phyloP scores from a whole-genome alignment of 2,888 invertebrate genomes.

The Fragum sueziense region DNA sequence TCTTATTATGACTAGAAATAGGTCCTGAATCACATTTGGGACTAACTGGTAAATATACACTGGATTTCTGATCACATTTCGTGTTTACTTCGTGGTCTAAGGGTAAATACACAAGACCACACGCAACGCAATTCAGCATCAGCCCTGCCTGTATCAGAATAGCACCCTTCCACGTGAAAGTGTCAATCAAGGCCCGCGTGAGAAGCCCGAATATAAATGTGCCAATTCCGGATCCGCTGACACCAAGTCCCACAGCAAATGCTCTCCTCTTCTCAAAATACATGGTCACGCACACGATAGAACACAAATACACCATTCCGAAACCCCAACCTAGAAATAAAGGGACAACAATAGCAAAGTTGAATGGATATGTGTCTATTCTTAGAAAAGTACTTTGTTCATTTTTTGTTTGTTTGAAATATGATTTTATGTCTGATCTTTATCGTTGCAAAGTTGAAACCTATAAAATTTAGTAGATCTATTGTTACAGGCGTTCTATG shows the following conservation, averaged over 20 bases:
- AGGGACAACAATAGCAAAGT: no score
- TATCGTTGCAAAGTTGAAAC: no score
- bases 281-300: conserved; percentile 22
- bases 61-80: neutral
- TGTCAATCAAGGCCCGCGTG: conserved; percentile 25
- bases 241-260: conserved; percentile 32
- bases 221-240: conserved; percentile 37
- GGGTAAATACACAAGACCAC: conserved; percentile 46
- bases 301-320: conserved; percentile 26
- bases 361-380: no score
- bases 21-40: neutral
- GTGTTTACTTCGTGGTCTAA: conserved; percentile 8
- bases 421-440: no score
- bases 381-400: no score
- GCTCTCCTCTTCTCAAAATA: conserved; percentile 42
- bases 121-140: conserved; percentile 46
- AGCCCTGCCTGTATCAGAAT: conserved; percentile 22
- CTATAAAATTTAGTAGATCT: no score
- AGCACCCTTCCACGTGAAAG: conserved; percentile 33
- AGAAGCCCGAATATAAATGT: conserved; percentile 28
- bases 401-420: no score
- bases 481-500: no score
- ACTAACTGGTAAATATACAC: neutral
- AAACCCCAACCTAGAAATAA: conserved; percentile 32
- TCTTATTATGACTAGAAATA: neutral